Base-by-base conservation (phyloP, 2,888 invertebrate species). In the Mycalesis mineus region DNA sequence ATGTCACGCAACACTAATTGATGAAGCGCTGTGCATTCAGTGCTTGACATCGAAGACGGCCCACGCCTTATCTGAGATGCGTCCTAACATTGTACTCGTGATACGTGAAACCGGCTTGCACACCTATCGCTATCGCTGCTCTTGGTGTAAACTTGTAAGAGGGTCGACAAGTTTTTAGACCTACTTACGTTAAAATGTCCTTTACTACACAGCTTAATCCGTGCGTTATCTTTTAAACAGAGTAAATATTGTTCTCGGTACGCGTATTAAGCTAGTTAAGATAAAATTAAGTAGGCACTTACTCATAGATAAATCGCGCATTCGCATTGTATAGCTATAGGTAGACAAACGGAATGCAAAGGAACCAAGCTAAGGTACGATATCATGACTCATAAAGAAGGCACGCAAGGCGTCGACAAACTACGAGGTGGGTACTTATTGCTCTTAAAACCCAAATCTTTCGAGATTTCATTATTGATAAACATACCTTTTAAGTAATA, bases 1-100 rank as follows among this genome's bases (percentile, higher is more conserved):
- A 70, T 77, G 79, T 73, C 81, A 83, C 80, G 82, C 78, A 82
- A 84, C 75, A 76, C 78, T 78, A 82, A 81, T 78, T 77, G 78
- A 70, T 71, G 71, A 62, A 65, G 57, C 68, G 66, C 67, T 65
- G 33, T 40, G 40, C 28, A 55, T 41, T 50, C 17, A 45, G 39
- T 53, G 50, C 28, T 48, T 50, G 50, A 42, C 55, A 41, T 42
- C 42, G 56, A 50, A 41, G 44, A 47, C 50, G 50, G 49, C 52
- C 61, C 57, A 60, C 45, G 50, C 50, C 49, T 68, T 68, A 63
- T 66, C 74, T 78, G 73, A 73, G 75, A 72, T 73, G 64, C 68
- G 61, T 68, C 72, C 71, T 72, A 74, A 75, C 73, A 71, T 75
- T 80, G 71, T 37, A 7, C n/a, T 11, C 9, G 8, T 36, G 7